phyloP scores from a whole-genome alignment of 2,888 invertebrate genomes.

The Busseola fusca region DNA sequence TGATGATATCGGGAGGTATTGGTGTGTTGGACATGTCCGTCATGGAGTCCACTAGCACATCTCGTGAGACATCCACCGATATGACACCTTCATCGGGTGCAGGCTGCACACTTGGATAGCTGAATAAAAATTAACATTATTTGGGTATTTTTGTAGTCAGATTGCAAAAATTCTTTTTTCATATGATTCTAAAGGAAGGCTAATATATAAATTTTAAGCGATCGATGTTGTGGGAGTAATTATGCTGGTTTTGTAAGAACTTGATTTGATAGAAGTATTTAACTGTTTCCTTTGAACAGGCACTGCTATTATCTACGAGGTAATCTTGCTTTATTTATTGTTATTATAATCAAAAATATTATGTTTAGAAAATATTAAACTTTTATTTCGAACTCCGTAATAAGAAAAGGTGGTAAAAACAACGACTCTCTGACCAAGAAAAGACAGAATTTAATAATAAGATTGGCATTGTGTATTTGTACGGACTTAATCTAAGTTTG shows the following conservation, averaged over 20 bases:
- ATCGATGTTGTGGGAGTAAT: neutral
- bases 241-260: too few relatives aligned
- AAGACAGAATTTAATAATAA: neutral
- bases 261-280: neutral
- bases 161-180: neutral
- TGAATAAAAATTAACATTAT: constrained; percentile 8
- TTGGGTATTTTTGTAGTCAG: neutral
- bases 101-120: constrained; percentile 58
- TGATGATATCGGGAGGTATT: constrained; percentile 76
- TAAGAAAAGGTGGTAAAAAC: neutral
- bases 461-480: neutral
- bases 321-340: neutral
- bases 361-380: neutral
- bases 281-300: neutral
- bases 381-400: neutral
- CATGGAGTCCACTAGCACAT: constrained; percentile 79
- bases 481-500: neutral
- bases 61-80: constrained; percentile 76
- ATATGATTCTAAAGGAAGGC: neutral
- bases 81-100: constrained; percentile 74
- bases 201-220: neutral
- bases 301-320: neutral
- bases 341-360: neutral
- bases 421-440: neutral
- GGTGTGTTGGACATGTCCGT: constrained; percentile 75